Evolutionary conservation across 1,140 invertebrate genomes (phyloP).

Genomic region (Ceratitis capitata): DNA sequence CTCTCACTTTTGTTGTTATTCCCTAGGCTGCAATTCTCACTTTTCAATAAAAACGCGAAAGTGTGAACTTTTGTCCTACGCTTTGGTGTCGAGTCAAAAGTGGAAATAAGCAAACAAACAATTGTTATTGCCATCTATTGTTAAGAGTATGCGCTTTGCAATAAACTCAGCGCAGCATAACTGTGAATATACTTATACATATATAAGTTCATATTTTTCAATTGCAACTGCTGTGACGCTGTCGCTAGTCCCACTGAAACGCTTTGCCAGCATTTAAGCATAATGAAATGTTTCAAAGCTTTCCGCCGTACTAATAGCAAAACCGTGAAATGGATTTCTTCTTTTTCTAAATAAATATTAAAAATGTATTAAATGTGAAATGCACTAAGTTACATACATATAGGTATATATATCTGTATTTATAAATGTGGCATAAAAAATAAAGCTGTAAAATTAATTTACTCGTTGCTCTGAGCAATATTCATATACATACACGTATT

Average conservation of each 20-base stretch:
- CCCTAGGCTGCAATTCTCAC: neutral
- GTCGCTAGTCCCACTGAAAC: neutral
- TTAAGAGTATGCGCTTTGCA: neutral
- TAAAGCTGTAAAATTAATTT: neutral
- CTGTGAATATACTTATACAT: neutral
- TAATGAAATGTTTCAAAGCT: conserved; percentile 4
- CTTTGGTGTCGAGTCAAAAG: neutral
- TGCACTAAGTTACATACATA: neutral
- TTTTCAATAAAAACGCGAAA: conserved; percentile 8
- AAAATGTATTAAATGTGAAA: neutral
- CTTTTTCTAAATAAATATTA: too few relatives aligned
- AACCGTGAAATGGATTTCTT: neutral
- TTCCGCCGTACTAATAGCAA: neutral
- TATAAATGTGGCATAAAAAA: neutral
- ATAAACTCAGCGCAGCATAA: neutral
- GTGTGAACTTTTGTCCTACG: neutral
- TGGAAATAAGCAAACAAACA: too few relatives aligned
- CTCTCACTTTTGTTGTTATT: neutral
- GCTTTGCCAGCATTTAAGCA: neutral
- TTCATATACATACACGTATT: too few relatives aligned
- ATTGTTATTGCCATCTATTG: conserved; percentile 20
- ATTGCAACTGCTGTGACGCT: too few relatives aligned
- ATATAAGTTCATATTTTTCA: neutral
- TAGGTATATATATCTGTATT: neutral
- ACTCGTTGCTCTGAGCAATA: neutral